Evolutionary conservation across 2,888 invertebrate genomes (phyloP), one percentile per base, ranked within the genome.

Genomic region (Trichopria drosophilae): DNA sequence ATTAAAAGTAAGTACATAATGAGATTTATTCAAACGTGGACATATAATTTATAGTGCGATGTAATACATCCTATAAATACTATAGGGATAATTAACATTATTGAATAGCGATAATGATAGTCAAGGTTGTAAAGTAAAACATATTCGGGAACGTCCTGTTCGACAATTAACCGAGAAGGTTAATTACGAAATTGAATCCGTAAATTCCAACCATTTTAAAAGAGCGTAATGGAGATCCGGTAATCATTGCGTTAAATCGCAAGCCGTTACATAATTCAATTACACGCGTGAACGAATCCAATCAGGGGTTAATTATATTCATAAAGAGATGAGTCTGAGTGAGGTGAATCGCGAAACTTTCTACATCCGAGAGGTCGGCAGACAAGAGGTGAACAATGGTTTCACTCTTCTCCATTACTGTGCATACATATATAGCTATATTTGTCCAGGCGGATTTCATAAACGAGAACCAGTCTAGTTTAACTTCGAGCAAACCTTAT

Each of bases 221-320:
- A n/a, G n/a, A n/a, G n/a, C n/a, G n/a, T n/a, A n/a, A n/a, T n/a
- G n/a, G n/a, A n/a, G n/a, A n/a, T n/a, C n/a, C n/a, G n/a, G n/a
- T n/a, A n/a, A n/a, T n/a, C n/a, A n/a, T n/a, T n/a, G n/a, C n/a
- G n/a, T n/a, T n/a, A n/a, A n/a, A n/a, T n/a, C n/a, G n/a, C n/a
- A n/a, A n/a, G n/a, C n/a, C n/a, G 13, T 20, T 39, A 39, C 36
- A 42, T 42, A 49, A 53, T 45, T 45, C 49, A 53, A 53, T 53
- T 49, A 53, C 44, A 45, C 22, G 18, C 40, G 42, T 15, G 34
- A 26, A 41, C 51, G 39, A n/a, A n/a, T n/a, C n/a, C 36, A 47
- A 49, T 49, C 53, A 35, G 49, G 41, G 45, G 53, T 49, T 53
- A 49, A 49, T 53, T 53, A 53, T 53, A 53, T 53, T 53, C 53